phyloP scores from a whole-genome alignment of 2,113 vertebrate species.

The Caretta caretta region DNA sequence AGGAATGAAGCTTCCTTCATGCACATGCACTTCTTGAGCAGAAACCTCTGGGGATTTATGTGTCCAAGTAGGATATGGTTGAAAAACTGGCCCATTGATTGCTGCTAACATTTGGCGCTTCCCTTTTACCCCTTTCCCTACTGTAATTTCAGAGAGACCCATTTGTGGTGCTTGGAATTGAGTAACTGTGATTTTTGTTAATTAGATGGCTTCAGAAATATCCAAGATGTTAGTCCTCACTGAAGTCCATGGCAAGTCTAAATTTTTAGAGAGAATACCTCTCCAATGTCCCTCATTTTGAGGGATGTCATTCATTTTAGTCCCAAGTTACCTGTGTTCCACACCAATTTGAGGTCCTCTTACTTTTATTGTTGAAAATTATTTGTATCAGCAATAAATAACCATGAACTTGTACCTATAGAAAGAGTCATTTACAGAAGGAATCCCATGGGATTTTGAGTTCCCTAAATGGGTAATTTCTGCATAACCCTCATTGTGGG shows the following conservation, averaged over 20 bases:
- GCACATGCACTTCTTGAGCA: not conserved
- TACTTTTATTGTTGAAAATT: not conserved
- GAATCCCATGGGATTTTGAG: not conserved
- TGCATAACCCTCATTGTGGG: accelerated
- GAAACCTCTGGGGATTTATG: accelerated
- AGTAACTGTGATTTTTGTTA: not conserved
- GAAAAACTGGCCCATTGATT: not conserved
- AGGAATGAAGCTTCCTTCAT: slow-evolving; percentile 3
- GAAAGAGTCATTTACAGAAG: not conserved
- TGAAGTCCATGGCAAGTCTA: accelerated
- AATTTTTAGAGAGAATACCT: not conserved
- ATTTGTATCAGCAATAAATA: slow-evolving; percentile 12
- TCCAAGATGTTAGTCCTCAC: not conserved
- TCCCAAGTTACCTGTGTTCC: not conserved
- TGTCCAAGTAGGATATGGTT: not conserved
- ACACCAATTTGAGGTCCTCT: not conserved
- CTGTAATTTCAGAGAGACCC: not conserved
- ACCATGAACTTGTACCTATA: not conserved
- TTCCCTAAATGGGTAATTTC: not conserved
- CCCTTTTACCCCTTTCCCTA: not conserved
- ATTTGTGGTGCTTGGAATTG: not conserved
- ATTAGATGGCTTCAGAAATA: not conserved
- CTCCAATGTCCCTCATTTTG: too few species aligned
- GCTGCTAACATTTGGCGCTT: not conserved
- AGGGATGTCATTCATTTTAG: too few species aligned